These are phyloP conservation scores for Drusus annulatus DNA, from an alignment of 1,140 invertebrate species.

Conservation along the genomic window DNA sequence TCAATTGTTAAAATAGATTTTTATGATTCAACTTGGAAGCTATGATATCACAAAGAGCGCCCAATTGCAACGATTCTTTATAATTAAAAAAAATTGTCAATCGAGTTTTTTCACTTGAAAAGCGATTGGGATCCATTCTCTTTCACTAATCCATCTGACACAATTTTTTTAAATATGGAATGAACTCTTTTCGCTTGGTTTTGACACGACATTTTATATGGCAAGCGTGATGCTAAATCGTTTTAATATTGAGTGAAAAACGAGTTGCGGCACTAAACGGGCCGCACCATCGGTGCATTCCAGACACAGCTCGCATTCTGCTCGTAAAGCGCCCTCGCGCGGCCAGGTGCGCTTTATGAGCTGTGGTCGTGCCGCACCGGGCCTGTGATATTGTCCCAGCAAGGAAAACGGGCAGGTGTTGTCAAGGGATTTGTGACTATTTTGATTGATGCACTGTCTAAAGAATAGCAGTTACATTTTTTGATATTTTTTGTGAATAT, in stretches of 20 bases:
- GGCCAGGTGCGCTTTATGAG: conserved; percentile 50
- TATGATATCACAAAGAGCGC: too few relatives aligned
- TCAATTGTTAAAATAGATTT: too few relatives aligned
- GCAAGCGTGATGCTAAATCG: neutral
- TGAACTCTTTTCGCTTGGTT: too few relatives aligned
- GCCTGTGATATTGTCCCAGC: neutral
- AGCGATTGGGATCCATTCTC: too few relatives aligned
- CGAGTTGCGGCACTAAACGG: neutral
- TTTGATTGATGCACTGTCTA: neutral
- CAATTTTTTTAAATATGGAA: too few relatives aligned
- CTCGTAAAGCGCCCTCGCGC: conserved; percentile 43
- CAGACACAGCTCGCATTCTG: conserved; percentile 46
- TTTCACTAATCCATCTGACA: too few relatives aligned
- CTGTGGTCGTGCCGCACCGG: conserved; percentile 28
- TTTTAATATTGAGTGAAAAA: conserved; percentile 34
- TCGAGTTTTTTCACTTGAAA: too few relatives aligned
- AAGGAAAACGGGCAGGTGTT: neutral
- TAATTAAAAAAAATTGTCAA: too few relatives aligned
- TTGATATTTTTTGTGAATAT: too few relatives aligned
- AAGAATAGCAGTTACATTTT: too few relatives aligned
- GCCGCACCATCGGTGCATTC: conserved; percentile 31
- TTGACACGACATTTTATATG: neutral
- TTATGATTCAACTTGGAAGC: too few relatives aligned
- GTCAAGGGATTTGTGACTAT: neutral
- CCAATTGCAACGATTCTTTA: too few relatives aligned